Conservation (phyloP, 2,113 vertebrate species). For the Platanista minor region DNA sequence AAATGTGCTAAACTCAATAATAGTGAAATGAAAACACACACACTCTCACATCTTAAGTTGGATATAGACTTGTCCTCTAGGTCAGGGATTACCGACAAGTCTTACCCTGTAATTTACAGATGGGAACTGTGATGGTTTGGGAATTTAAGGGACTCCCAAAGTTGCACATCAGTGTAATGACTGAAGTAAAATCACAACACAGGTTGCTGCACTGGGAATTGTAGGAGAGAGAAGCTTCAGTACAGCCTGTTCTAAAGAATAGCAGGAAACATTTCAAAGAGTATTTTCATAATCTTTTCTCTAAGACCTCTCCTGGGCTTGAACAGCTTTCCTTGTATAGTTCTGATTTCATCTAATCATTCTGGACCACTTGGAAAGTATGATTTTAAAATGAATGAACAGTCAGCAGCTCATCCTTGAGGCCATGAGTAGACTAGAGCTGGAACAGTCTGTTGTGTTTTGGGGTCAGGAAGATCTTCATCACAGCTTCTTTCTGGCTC, state of each 20-base stretch:
- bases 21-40: background rate
- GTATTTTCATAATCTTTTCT: background rate
- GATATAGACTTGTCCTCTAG: background rate
- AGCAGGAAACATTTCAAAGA: background rate
- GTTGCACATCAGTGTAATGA: background rate
- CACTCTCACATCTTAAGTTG: background rate
- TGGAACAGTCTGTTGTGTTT: background rate
- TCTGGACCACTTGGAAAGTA: background rate
- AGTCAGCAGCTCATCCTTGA: background rate
- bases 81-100: background rate
- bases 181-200: background rate
- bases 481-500: background rate
- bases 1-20: background rate
- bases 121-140: background rate
- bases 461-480: background rate
- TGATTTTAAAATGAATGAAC: background rate
- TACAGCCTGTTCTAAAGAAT: background rate
- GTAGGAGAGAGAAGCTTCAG: background rate
- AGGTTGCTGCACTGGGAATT: accelerated
- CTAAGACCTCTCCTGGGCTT: background rate
- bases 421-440: too few relatives aligned
- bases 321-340: background rate
- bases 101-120: background rate
- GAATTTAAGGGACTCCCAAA: background rate
- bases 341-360: background rate